Evolutionary conservation across 1,140 invertebrate genomes (phyloP), one percentile per base, ranked within the genome.

Genomic region (Leptestheria dahalacensis): DNA sequence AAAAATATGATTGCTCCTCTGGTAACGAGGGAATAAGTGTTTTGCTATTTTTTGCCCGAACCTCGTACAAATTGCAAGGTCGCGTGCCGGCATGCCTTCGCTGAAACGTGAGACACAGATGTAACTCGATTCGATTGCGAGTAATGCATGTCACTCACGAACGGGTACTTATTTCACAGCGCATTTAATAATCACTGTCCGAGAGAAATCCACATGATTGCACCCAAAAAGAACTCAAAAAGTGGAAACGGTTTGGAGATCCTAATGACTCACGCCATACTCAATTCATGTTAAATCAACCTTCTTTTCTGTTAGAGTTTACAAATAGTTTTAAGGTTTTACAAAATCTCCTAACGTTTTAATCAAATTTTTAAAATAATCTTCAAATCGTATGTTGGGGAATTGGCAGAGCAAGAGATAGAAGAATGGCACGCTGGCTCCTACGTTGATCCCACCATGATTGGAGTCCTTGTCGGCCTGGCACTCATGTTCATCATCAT

Each of bases 401-500:
- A n/a, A n/a, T n/a, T n/a, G n/a, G 33, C 33, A 41, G 33, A 41
- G 33, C 6, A 41, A 6, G 33, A 41, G 33, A 6, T 15, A 15
- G 33, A 41, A 9, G 33, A 41, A 41, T 41, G 33, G 33, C 66
- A 73, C 33, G 73, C 72, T 61, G 75, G 80, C 58, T 75, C 74
- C 54, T 81, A 82, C 66, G 72, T 89, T 58, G 87, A 91, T 73
- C 87, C 88, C 50, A 84, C 87, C 23, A 91, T 91, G 88, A 88
- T 92, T 67, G 83, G 85, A 49, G 85, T 92, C 49, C 79, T 94
- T 62, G 86, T 88, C 52, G 88, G 83, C 28, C 86, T 94, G 82
- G 87, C 82, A 60, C 78, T 93, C 54, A 94, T 94, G 90, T 93
- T 92, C 73, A 79, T 93, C 71, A 91, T 91, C 70, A 89, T 94